A percentile compares a stretch with the other conserved stretches of the same genome.
Conservation (phyloP, 1,140 invertebrate genomes). For the Neodiprion pinetum region DNA sequence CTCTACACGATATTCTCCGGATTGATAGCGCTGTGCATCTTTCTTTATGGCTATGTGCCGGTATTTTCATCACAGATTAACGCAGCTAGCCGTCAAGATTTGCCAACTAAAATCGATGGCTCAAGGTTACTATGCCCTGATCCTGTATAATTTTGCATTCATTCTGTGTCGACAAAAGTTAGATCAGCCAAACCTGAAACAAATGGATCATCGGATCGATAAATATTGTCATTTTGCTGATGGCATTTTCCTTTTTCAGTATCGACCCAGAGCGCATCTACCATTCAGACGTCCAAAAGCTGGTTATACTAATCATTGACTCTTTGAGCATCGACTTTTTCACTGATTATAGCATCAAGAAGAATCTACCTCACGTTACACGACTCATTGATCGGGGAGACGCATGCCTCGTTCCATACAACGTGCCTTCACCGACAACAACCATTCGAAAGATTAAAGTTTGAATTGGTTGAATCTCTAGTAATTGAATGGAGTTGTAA, state of each 20-base stretch:
- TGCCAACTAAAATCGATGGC: slow-evolving; percentile 58
- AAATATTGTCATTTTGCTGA: not conserved
- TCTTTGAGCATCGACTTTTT: not conserved
- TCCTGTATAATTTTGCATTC: slow-evolving; percentile 9
- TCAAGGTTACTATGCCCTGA: slow-evolving; percentile 43
- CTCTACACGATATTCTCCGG: not conserved
- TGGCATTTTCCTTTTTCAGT: not conserved
- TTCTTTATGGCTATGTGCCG: slow-evolving; percentile 65
- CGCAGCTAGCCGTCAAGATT: slow-evolving; percentile 55
- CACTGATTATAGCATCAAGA: not conserved
- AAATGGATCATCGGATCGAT: not conserved
- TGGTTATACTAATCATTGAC: not conserved
- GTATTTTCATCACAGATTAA: slow-evolving; percentile 60
- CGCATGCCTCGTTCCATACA: not conserved
- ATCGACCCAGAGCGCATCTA: not conserved
- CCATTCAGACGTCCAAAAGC: not conserved
- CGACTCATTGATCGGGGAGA: not conserved
- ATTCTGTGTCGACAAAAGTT: not conserved
- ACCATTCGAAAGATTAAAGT: not conserved
- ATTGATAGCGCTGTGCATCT: slow-evolving; percentile 43
- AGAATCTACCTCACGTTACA: not conserved
- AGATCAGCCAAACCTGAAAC: not conserved
- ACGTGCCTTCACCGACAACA: not conserved
- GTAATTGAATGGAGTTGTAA: not conserved
- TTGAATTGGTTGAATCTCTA: not conserved